Base-by-base conservation (phyloP, 2,888 invertebrate genomes). In the Sarcophaga rosellei region DNA sequence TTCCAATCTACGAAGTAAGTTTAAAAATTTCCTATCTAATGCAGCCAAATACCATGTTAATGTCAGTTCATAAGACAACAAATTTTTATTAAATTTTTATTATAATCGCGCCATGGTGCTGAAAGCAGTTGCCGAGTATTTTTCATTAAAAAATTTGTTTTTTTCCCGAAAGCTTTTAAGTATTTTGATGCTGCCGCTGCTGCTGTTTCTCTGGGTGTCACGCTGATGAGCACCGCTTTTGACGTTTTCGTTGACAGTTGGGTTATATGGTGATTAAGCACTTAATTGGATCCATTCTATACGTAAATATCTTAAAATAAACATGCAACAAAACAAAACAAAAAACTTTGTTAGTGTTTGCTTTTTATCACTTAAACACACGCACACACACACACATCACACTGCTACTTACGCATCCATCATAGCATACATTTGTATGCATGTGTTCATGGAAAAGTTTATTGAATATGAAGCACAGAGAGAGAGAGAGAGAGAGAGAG, bases 261-360 rank as follows among this genome's bases (percentile, higher is more conserved):
- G 82, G 82, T 82, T 88, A 78, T 87, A 84, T 85, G 85, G 90
- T 90, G 91, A 91, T 91, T 91, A 91, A 91, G 90, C 90, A 91
- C 90, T 91, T 91, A 91, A 91, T 91, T 91, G 90, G 89, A 90
- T 91, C 90, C 90, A 90, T 91, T 88, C 85, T 83, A 25, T 76
- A 70, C 57, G 59, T 61, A 57, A 72, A 73, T 20, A 69, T 79
- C 20, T 59, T 66, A 45, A 66, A 59, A 68, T 61, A 69, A 75
- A 47, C 35, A 10, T 35, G 8, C 35, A 35, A 35, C 35, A 53
- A 69, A 61, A 35, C 59, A 63, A 81, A 44, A 81, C 25, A 53
- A 47, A 10, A 15, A 53, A 53, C 12, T 76, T n/a, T 44, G 57
- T 21, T 74, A 59, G 25, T 20, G 75, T 66, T 15, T 61, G 6